These are phyloP conservation scores for Melanostigma gelatinosum DNA, from an alignment of 2,113 vertebrate species.

Conservation along the genomic window DNA sequence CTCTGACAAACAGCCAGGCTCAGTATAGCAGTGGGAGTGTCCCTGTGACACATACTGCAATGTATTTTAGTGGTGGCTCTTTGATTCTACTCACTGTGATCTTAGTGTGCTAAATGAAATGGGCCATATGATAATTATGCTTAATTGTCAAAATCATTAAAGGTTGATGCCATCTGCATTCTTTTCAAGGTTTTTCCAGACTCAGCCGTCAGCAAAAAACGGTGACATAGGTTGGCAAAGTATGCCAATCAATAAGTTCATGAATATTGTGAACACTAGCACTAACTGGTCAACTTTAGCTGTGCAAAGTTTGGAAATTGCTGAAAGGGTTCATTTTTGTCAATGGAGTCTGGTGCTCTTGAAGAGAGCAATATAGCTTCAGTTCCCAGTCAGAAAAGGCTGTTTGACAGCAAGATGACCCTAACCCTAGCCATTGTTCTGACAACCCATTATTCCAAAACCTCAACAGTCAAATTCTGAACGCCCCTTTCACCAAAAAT, in stretches of 20 bases:
- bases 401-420: background rate
- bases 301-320: background rate
- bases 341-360: background rate
- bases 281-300: background rate
- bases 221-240: background rate
- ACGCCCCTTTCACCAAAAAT: too few relatives aligned
- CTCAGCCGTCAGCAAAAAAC: too few relatives aligned
- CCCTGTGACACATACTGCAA: background rate
- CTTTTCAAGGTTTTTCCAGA: background rate
- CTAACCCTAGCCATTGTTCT: background rate
- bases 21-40: background rate
- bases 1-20: slow-evolving; percentile 31
- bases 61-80: background rate
- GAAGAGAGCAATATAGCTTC: background rate
- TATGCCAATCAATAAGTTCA: background rate
- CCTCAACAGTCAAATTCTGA: too few relatives aligned
- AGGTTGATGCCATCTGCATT: background rate
- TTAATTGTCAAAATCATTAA: background rate
- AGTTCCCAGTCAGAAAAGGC: background rate
- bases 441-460: too few relatives aligned
- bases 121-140: background rate
- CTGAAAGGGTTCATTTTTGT: background rate
- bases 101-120: background rate
- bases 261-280: background rate
- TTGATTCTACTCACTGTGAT: background rate